Conservation (phyloP, 2,888 invertebrate species). For the Chrysomela aeneicollis region DNA sequence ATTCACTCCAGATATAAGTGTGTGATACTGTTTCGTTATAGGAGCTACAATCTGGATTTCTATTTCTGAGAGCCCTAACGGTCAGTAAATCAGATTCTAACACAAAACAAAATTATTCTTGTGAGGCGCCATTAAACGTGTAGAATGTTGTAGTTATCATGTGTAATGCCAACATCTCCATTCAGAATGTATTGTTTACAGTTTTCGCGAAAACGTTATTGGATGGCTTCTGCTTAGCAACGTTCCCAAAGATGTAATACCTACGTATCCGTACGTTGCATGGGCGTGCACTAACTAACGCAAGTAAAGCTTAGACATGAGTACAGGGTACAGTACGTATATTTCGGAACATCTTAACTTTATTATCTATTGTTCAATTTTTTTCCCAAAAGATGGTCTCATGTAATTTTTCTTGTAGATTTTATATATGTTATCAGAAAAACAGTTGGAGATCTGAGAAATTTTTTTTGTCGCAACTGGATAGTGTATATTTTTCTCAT, state of each 20-base stretch:
- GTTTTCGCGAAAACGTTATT: background rate
- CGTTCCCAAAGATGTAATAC: background rate
- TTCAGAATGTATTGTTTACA: background rate
- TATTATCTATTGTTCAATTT: no score
- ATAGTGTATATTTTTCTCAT: no score
- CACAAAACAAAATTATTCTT: background rate
- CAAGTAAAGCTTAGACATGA: no score
- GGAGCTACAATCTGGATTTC: background rate
- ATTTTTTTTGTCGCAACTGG: no score
- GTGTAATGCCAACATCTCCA: background rate
- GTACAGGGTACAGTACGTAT: no score
- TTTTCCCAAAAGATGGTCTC: no score
- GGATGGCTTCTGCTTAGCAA: slow-evolving; percentile 1
- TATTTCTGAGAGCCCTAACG: background rate
- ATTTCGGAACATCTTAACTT: no score
- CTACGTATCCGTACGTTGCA: background rate
- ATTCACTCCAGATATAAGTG: no score
- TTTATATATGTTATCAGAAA: no score
- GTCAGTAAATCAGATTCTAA: background rate
- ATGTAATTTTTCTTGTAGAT: no score
- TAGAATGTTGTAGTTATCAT: background rate
- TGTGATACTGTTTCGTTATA: no score
- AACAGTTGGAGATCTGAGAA: no score
- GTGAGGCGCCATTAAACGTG: slow-evolving; percentile 3
- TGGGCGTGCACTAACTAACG: background rate